These are phyloP conservation scores for Dicerorhinus sumatrensis DNA, from an alignment of 2,113 vertebrate genomes.

Conservation along the genomic window DNA sequence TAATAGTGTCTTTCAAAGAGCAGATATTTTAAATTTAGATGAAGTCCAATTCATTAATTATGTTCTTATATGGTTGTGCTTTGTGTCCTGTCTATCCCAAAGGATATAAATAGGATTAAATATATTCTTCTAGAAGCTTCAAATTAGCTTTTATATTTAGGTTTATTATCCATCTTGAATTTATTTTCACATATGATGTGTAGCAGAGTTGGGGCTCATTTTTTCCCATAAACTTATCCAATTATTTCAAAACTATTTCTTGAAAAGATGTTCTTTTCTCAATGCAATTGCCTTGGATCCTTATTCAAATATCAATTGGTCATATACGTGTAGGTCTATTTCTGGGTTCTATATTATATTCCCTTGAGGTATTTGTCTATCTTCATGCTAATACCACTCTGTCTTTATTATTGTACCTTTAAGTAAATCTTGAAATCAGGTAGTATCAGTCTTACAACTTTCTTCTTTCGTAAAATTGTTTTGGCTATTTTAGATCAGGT, in stretches of 20 bases:
- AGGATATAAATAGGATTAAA: neutral
- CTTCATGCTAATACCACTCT: neutral
- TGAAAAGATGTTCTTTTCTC: neutral
- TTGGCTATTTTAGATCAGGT: neutral
- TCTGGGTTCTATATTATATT: neutral
- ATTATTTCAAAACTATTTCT: neutral
- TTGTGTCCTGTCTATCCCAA: neutral
- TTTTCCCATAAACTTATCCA: neutral
- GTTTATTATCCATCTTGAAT: neutral
- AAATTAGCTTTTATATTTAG: conserved; percentile 17
- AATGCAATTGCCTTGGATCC: neutral
- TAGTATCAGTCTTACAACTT: neutral
- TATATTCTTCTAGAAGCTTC: neutral
- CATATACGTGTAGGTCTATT: neutral
- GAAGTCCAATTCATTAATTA: neutral
- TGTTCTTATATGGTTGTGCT: neutral
- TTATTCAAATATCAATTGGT: neutral
- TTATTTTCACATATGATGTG: neutral
- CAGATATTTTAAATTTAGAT: neutral
- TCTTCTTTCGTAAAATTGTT: neutral
- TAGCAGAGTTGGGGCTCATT: neutral
- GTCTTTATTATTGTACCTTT: neutral
- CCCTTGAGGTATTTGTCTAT: neutral
- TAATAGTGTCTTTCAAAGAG: neutral
- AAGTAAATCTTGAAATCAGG: conserved; percentile 2